phyloP scores from a whole-genome alignment of 2,113 vertebrate species.

The Plectropomus leopardus region DNA sequence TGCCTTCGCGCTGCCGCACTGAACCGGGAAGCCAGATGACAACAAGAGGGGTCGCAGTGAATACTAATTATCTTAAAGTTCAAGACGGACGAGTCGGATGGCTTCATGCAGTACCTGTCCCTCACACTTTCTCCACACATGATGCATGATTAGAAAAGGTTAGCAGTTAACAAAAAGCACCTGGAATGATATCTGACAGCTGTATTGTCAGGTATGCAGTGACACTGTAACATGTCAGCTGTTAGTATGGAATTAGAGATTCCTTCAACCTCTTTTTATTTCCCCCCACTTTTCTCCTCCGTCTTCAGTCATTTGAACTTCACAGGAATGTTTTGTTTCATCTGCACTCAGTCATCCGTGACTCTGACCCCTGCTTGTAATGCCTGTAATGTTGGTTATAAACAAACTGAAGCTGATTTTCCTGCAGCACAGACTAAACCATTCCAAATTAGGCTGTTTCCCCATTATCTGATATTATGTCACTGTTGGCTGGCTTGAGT shows the following conservation, averaged over 20 bases:
- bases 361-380: slow-evolving; percentile 22
- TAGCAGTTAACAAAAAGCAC: neutral
- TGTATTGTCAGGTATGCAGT: neutral
- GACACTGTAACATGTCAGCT: neutral
- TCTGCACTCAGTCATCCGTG: slow-evolving; percentile 21
- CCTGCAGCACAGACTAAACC: slow-evolving; percentile 14
- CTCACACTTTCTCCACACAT: neutral
- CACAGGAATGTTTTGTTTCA: slow-evolving; percentile 48
- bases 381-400: slow-evolving; percentile 34
- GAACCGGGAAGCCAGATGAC: slow-evolving; percentile 28
- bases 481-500: neutral
- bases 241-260: neutral
- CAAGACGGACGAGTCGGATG: slow-evolving; percentile 16
- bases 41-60: slow-evolving; percentile 12
- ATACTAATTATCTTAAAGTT: slow-evolving; percentile 66
- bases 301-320: slow-evolving; percentile 20
- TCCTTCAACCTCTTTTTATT: neutral
- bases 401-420: slow-evolving; percentile 47
- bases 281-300: neutral
- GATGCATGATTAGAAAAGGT: neutral
- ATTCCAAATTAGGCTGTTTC: slow-evolving; percentile 44
- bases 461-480: slow-evolving; percentile 13
- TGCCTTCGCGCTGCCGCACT: slow-evolving; percentile 43
- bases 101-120: slow-evolving; percentile 1
- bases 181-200: slow-evolving; percentile 4